Evolutionary conservation across 2,888 invertebrate genomes (phyloP).

Genomic region (Monoplex corrugatus): DNA sequence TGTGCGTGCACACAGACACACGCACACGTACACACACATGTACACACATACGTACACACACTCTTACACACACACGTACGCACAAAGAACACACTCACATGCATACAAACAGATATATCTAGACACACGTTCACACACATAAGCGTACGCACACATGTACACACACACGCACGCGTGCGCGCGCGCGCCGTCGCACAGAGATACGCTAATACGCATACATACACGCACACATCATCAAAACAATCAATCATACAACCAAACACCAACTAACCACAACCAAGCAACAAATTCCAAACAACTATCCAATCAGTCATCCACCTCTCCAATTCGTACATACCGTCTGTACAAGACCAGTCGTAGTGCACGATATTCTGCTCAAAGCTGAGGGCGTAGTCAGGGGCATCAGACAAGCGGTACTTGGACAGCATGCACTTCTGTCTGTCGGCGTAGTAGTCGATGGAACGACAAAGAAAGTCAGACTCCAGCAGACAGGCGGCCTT

Average conservation of each 20-base stretch:
- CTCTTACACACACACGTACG: not conserved
- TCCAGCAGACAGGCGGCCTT: constrained; percentile 55
- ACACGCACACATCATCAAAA: not conserved
- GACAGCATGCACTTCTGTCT: constrained; percentile 59
- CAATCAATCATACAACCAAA: not conserved
- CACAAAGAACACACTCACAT: not conserved
- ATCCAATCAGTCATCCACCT: too few species aligned
- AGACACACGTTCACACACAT: not conserved
- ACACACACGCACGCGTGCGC: not conserved
- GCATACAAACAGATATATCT: not conserved
- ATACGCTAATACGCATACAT: not conserved
- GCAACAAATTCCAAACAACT: not conserved
- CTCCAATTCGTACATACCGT: constrained; percentile 53
- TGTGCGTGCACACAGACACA: not conserved
- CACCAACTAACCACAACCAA: not conserved
- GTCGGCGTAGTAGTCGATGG: constrained; percentile 59
- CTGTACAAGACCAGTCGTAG: constrained; percentile 61
- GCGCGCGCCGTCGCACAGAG: not conserved
- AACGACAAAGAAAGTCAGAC: constrained; percentile 59
- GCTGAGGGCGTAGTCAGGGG: constrained; percentile 55
- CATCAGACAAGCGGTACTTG: constrained; percentile 54
- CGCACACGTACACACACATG: not conserved
- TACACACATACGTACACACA: not conserved
- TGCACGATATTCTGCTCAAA: constrained; percentile 54
- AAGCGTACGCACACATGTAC: not conserved